Base-by-base conservation (phyloP, 2,888 invertebrate genomes). In the Gari tellinella region DNA sequence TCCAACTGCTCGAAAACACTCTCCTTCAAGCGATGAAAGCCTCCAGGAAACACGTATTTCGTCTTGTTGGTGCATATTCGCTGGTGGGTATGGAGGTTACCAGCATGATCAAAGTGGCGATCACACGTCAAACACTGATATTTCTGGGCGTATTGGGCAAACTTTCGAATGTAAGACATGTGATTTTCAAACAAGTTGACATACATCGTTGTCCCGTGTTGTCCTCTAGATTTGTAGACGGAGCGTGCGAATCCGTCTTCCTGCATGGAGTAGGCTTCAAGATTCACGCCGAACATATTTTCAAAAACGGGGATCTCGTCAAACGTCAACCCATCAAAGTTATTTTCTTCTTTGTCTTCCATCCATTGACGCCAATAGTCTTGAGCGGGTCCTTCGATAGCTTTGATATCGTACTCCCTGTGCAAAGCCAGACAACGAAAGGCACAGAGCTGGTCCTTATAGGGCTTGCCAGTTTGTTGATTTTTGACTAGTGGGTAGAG, bases 171-270 rank as follows among this genome's bases (percentile, higher is more conserved):
- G 45, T 64, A 73, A 15, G 65, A 68, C 15, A 63, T n/a, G 38
- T 72, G 76, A 31, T 76, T 62, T 37, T 67, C 76, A 40, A 51
- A 68, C 45, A 63, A 15, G 31, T 76, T 76, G 23, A 76, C 55
- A 45, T 72, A 63, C 72, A 76, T 68, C n/a, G 63, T 60, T 37
- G 38, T 41, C 1, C 53, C 40, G 14, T 56, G 55, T 10, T 21
- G 48, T 0, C 58, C 53, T 8, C 66, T 21, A 21, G 75, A 70
- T 63, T 63, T 70, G 31, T 63, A 70, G 1, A 75, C 25, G 1
- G 70, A 53, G 1, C 31, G 14, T 0, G 67, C 75, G 14, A 55
- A 53, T 7, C 64, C 65, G 19, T 64, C 68, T 57, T 68, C 72
- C 15, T 40, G n/a, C 21, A 77, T 38, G 14, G 25, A 37, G 58